Conservation (phyloP, 2,113 vertebrate species). For the Egretta garzetta region DNA sequence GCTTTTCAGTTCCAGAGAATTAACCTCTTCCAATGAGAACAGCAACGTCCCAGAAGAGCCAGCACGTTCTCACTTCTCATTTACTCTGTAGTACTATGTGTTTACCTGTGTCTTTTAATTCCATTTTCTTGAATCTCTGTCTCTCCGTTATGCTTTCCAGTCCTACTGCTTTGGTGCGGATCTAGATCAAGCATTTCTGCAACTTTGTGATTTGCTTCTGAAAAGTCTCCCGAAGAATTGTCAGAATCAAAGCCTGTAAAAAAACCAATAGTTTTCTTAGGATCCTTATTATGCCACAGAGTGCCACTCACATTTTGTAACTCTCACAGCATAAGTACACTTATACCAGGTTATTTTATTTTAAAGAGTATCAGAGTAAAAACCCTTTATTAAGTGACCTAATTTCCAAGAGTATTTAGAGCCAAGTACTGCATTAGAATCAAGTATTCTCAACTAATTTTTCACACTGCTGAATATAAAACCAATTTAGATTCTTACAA, state of each 20-base stretch:
- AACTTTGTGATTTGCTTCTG: slow-evolving; percentile 86
- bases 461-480: not conserved
- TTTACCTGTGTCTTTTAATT: slow-evolving; percentile 93
- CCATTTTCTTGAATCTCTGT: slow-evolving; percentile 88
- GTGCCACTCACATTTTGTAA: not conserved
- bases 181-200: slow-evolving; percentile 74
- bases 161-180: slow-evolving; percentile 58
- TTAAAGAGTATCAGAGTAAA: not conserved
- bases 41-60: not conserved
- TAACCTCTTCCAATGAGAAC: not conserved
- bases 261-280: not conserved
- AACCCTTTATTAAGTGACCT: not conserved
- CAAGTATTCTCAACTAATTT: not conserved
- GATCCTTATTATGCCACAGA: not conserved
- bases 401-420: not conserved
- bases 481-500: not conserved
- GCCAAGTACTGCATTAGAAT: not conserved
- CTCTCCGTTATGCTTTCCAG: slow-evolving; percentile 78
- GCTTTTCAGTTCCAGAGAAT: not conserved
- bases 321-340: not conserved
- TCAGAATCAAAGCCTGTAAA: slow-evolving; percentile 92
- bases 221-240: slow-evolving; percentile 89
- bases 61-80: not conserved
- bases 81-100: not conserved
- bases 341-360: not conserved